Conservation (phyloP, 2,113 vertebrate species). For the Erinaceus europaeus region DNA sequence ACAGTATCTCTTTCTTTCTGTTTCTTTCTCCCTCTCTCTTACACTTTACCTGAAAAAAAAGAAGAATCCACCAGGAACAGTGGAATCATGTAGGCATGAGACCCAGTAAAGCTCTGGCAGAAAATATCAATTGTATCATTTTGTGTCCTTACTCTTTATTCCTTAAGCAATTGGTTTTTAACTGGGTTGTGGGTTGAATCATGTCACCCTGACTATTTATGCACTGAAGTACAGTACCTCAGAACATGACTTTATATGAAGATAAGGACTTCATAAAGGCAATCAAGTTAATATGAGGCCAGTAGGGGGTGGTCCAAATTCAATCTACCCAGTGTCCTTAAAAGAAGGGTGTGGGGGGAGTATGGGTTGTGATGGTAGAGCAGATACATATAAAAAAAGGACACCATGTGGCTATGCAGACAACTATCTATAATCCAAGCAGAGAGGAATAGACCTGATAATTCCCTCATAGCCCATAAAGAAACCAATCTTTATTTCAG, state of each 20-base stretch:
- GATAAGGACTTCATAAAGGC: background rate
- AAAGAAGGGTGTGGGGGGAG: background rate
- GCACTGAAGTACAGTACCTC: background rate
- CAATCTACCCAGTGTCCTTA: background rate
- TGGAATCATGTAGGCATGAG: too few relatives aligned
- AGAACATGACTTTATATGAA: slow-evolving; percentile 15
- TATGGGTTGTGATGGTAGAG: background rate
- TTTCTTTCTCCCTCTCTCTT: too few relatives aligned
- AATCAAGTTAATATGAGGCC: background rate
- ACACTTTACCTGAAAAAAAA: too few relatives aligned
- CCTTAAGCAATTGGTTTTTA: slow-evolving; percentile 6
- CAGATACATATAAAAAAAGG: background rate
- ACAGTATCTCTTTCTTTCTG: too few relatives aligned
- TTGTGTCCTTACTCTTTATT: too few relatives aligned
- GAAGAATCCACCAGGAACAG: too few relatives aligned
- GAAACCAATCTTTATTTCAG: background rate
- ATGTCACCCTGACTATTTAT: background rate
- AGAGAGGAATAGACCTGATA: background rate
- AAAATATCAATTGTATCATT: slow-evolving; percentile 5
- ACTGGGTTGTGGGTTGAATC: background rate
- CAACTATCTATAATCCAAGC: background rate
- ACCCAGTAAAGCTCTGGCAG: too few relatives aligned
- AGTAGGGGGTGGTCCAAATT: background rate
- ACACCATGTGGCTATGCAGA: background rate
- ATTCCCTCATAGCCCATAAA: background rate